Evolutionary conservation across 2,888 invertebrate genomes (phyloP).

Genomic region (Incurvaria masculella): DNA sequence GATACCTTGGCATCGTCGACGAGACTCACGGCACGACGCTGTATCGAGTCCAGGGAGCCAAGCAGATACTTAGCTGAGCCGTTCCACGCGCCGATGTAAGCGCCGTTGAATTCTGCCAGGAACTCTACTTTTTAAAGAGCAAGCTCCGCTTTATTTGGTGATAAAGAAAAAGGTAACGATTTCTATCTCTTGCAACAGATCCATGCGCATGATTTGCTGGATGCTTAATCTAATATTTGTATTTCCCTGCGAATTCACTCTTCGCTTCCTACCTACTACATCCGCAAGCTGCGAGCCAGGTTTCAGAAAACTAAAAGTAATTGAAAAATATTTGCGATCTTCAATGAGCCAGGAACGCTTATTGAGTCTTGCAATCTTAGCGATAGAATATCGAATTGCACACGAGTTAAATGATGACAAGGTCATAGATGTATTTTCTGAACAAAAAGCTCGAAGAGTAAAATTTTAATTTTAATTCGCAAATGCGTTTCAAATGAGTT

Average conservation of each 20-base stretch:
- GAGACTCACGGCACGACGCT: too few relatives aligned
- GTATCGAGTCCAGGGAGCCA: too few relatives aligned
- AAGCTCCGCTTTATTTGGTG: constrained; percentile 16
- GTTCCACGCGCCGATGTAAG: too few relatives aligned
- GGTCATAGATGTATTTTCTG: constrained; percentile 12
- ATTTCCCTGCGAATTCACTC: too few relatives aligned
- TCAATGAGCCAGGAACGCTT: constrained; percentile 18
- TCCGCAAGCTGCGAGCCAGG: constrained; percentile 19
- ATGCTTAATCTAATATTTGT: too few relatives aligned
- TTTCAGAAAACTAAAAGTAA: constrained; percentile 18
- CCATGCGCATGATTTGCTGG: constrained; percentile 14
- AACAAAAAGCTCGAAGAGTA: constrained; percentile 16
- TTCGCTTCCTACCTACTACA: constrained; percentile 18
- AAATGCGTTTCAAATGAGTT: too few relatives aligned
- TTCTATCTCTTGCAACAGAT: constrained; percentile 9
- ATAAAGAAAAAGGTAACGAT: constrained; percentile 12
- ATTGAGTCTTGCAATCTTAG: constrained; percentile 17
- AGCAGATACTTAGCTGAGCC: too few relatives aligned
- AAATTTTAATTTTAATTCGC: constrained; percentile 14
- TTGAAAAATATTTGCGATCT: constrained; percentile 15
- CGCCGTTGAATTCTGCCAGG: constrained; percentile 18
- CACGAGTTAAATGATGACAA: constrained; percentile 16
- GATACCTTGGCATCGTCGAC: too few relatives aligned
- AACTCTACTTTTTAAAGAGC: constrained; percentile 19
- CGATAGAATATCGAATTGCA: constrained; percentile 17